Conservation (phyloP, 2,888 invertebrate genomes). For the Apamea sordens region DNA sequence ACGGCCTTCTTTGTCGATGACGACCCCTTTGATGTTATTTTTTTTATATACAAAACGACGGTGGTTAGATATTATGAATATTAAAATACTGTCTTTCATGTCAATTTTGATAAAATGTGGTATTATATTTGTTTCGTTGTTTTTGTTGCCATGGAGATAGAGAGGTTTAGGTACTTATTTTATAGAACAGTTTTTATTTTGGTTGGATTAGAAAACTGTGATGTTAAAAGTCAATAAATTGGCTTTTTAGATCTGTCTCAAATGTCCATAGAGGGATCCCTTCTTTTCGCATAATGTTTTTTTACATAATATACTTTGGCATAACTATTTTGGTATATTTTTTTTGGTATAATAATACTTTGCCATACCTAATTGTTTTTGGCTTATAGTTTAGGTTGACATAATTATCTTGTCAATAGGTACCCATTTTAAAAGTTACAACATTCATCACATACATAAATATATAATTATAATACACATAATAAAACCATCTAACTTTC, state of each 20-base stretch:
- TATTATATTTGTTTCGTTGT: not conserved
- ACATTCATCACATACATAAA: not conserved
- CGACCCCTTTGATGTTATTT: conserved; percentile 35
- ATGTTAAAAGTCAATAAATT: not conserved
- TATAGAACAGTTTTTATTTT: not conserved
- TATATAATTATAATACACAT: too few relatives aligned
- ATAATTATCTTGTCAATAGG: too few relatives aligned
- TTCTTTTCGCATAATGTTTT: too few relatives aligned
- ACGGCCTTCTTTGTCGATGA: conserved; percentile 30
- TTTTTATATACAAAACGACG: conserved; percentile 14
- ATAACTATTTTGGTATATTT: too few relatives aligned
- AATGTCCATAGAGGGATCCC: not conserved
- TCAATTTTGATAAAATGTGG: conserved; percentile 8
- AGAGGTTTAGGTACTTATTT: not conserved
- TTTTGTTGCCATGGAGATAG: not conserved
- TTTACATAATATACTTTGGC: too few relatives aligned
- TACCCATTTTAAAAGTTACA: not conserved
- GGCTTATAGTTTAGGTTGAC: too few relatives aligned
- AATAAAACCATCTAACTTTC: not conserved
- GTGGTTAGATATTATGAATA: conserved; percentile 23
- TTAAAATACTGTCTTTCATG: conserved; percentile 41
- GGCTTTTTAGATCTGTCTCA: not conserved
- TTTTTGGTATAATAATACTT: too few relatives aligned
- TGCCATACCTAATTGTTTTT: too few relatives aligned
- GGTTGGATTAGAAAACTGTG: not conserved